Base-by-base conservation (phyloP, 2,888 invertebrate species). In the Chorisops tibialis region DNA sequence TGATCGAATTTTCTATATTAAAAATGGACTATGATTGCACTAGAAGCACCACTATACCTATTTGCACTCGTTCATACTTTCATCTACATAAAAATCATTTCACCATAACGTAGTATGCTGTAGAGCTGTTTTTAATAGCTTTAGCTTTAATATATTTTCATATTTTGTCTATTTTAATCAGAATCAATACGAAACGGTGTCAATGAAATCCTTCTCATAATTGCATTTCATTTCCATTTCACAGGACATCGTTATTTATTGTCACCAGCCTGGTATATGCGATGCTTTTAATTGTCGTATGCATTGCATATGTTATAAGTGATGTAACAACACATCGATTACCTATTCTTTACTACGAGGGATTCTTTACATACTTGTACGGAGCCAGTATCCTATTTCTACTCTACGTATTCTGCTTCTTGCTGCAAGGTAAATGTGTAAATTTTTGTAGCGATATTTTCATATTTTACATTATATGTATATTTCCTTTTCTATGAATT, bases 221-320 rank as follows among this genome's bases (percentile, higher is more conserved):
- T 12, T 12, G n/a, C n/a, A n/a, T 9, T 12, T 39, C 18, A 19
- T 48, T 49, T 52, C 48, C 37, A 49, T 63, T 63, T 63, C 54
- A 67, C 87, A 94, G 94, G 85, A 94, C 94, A 70, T 93, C 93
- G 71, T 83, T 93, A 72, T 94, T 94, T 83, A 94, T 95, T 81
- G 91, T 94, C 79, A 90, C 94, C 83, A 96, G 96, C 80, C 92
- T 94, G 81, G 91, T 96, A 75, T 96, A 96, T 81, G 95, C 94
- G 74, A 93, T 96, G 80, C 87, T 96, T 67, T 82, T 96, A 78
- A 89, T 96, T 70, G 93, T 96, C 70, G 87, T 95, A 64, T 96
- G 96, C 81, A 85, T 95, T 76, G 93, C 94, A 67, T 93, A 95
- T 79, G 93, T 96, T 72, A 88, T 96, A 79, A 93, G 95, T 73